phyloP scores from a whole-genome alignment of 2,888 invertebrate species.

The Hypomecis punctinalis region DNA sequence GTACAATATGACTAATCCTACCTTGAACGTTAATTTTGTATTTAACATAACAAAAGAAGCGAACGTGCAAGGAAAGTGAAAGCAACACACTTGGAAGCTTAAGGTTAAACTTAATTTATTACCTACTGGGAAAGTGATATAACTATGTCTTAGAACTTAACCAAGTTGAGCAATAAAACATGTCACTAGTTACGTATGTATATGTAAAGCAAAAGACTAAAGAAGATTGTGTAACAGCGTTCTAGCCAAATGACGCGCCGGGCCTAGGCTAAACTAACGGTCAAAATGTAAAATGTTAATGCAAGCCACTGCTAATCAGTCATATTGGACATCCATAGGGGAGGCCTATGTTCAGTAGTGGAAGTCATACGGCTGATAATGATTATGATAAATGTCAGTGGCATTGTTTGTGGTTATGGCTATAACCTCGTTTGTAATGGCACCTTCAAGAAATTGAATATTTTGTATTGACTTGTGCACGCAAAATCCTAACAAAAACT shows the following conservation, averaged over 20 bases:
- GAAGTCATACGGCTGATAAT: too few relatives aligned
- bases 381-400: too few relatives aligned
- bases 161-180: conserved; percentile 5
- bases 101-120: conserved; percentile 24
- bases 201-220: neutral
- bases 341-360: too few relatives aligned
- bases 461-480: too few relatives aligned
- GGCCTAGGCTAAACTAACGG: too few relatives aligned
- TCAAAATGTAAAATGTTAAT: too few relatives aligned
- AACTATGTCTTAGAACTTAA: conserved; percentile 15
- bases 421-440: too few relatives aligned
- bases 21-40: conserved; percentile 14
- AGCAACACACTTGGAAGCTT: conserved; percentile 24
- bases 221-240: neutral
- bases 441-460: too few relatives aligned
- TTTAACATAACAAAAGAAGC: conserved; percentile 30
- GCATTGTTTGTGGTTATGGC: too few relatives aligned
- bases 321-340: too few relatives aligned
- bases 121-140: conserved; percentile 18
- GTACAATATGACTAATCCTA: conserved; percentile 18
- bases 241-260: neutral
- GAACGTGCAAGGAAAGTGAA: conserved; percentile 24
- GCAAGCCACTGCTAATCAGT: too few relatives aligned
- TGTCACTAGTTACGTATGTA: neutral
- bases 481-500: neutral